Conservation (phyloP, 2,113 vertebrate genomes). For the Ptilorrhoa leucosticta region DNA sequence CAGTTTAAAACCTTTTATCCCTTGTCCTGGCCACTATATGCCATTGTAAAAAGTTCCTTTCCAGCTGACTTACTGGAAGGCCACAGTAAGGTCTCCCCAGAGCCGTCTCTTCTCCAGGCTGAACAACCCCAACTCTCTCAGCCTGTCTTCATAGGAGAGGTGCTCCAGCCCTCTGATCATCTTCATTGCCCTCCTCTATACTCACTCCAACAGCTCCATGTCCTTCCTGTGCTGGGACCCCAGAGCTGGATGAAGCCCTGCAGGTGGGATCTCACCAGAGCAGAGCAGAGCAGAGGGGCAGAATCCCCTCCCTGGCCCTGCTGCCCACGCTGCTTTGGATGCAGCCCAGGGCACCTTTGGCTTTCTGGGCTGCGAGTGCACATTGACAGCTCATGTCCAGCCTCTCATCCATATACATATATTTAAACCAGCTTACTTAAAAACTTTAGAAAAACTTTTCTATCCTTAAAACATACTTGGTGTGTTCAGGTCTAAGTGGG, state of each 20-base stretch:
- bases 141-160: neutral
- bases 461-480: neutral
- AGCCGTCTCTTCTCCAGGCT: neutral
- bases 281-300: neutral
- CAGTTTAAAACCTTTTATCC: neutral
- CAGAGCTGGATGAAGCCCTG: neutral
- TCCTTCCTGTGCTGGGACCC: neutral
- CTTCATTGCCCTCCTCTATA: neutral
- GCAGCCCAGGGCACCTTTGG: neutral
- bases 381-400: neutral
- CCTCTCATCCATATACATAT: neutral
- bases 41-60: neutral
- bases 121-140: neutral
- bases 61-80: neutral
- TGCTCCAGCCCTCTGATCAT: neutral
- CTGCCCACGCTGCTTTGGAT: neutral
- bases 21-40: neutral
- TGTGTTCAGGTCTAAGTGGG: neutral
- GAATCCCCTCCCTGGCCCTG: neutral
- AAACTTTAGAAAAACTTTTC: neutral
- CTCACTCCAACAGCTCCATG: accelerated
- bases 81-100: neutral
- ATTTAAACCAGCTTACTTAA: neutral
- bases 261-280: neutral
- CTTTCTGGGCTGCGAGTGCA: neutral